phyloP scores from a whole-genome alignment of 2,888 invertebrate genomes.

The Mythimna pallens region DNA sequence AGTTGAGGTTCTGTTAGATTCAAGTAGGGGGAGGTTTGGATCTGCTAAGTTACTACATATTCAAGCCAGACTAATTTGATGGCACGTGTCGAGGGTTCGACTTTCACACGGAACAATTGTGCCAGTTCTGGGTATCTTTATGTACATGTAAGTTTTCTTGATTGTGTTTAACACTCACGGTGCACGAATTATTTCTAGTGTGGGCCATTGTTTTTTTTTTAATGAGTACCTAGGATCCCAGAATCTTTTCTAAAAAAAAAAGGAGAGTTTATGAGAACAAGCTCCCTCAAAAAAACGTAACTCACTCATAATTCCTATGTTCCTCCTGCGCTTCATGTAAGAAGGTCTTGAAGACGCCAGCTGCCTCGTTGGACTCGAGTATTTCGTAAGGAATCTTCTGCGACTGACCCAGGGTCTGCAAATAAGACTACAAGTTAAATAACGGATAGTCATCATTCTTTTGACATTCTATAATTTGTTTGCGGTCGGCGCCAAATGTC shows the following conservation, averaged over 20 bases:
- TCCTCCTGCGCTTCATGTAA: slow-evolving; percentile 97
- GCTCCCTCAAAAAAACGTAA: slow-evolving; percentile 60
- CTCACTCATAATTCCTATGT: slow-evolving; percentile 97
- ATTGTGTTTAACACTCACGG: too few relatives aligned
- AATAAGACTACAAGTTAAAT: slow-evolving; percentile 22
- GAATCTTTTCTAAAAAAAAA: too few relatives aligned
- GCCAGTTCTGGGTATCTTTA: too few relatives aligned
- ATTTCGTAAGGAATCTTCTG: slow-evolving; percentile 97
- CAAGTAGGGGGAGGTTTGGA: background rate
- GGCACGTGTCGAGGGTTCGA: too few relatives aligned
- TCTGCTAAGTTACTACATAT: too few relatives aligned
- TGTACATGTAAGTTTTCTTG: too few relatives aligned
- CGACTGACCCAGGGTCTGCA: slow-evolving; percentile 85
- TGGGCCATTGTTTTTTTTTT: too few relatives aligned
- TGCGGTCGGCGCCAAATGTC: background rate
- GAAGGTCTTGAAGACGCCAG: slow-evolving; percentile 97
- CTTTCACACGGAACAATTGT: too few relatives aligned
- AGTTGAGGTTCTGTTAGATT: background rate
- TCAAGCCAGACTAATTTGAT: too few relatives aligned
- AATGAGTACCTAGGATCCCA: too few relatives aligned
- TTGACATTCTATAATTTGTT: background rate
- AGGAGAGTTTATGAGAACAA: too few relatives aligned
- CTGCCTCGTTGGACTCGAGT: slow-evolving; percentile 97
- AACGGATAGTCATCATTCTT: background rate
- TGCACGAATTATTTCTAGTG: too few relatives aligned